Percentiles rank a stretch among this genome's conserved stretches.
Conservation (phyloP, 2,797 vertebrate genomes). For the Tenualosa thibaudeaui region DNA sequence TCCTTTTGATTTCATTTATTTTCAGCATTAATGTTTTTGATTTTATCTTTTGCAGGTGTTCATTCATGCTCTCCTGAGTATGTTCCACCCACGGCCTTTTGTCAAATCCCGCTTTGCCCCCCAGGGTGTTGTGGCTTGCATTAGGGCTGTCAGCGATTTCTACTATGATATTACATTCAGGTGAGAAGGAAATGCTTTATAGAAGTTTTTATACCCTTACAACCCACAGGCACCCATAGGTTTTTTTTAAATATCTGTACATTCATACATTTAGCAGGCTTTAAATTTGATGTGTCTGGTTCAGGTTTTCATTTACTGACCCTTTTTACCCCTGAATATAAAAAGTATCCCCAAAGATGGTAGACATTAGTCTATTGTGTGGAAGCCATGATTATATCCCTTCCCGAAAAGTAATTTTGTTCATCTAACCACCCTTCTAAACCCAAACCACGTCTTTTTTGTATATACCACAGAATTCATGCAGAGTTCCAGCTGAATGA, state of each 20-base stretch:
- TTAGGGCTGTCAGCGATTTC: constrained; percentile 86
- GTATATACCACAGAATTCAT: constrained; percentile 81
- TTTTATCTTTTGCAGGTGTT: constrained; percentile 73
- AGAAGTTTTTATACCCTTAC: not conserved
- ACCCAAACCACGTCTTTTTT: not conserved
- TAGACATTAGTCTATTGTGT: not conserved
- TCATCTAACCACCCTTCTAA: not conserved
- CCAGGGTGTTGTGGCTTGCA: constrained; percentile 89
- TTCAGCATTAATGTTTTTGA: not conserved
- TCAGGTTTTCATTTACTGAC: not conserved
- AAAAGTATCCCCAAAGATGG: not conserved
- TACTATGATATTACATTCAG: constrained; percentile 92
- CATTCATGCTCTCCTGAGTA: constrained; percentile 88
- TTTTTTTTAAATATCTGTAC: not conserved
- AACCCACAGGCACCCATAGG: not conserved
- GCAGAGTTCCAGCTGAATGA: constrained; percentile 98
- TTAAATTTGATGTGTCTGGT: not conserved
- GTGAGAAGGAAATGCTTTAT: constrained; percentile 63
- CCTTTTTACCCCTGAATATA: not conserved
- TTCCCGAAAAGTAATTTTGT: not conserved
- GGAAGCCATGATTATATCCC: not conserved
- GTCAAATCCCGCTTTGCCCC: constrained; percentile 93
- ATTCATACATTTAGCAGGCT: not conserved
- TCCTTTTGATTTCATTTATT: not conserved
- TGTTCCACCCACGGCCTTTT: constrained; percentile 95